Evolutionary conservation across 2,888 invertebrate genomes (phyloP).

Genomic region (Biston stratarius): DNA sequence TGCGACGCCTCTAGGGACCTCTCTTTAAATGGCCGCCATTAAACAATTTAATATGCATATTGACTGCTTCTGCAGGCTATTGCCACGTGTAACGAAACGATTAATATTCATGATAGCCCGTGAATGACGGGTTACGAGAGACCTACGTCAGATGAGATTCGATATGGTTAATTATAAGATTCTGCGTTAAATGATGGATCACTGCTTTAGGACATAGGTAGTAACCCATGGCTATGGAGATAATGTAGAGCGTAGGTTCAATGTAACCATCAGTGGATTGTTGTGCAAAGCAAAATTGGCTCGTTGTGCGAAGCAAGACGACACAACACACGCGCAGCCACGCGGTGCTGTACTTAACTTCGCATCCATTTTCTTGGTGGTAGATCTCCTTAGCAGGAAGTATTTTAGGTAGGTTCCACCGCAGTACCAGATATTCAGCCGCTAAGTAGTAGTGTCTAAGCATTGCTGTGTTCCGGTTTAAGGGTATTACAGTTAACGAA

Average conservation of each 20-base stretch:
- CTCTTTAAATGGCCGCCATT: constrained; percentile 26
- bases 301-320: no score
- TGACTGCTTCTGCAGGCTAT: constrained; percentile 40
- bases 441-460: no score
- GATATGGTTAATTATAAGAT: constrained; percentile 16
- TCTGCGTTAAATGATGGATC: constrained; percentile 2
- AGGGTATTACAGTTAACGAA: no score
- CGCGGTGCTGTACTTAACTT: no score
- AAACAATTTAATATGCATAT: constrained; percentile 50
- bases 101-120: constrained; percentile 37
- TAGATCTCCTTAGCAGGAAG: no score
- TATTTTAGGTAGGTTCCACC: no score
- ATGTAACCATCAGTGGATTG: no score
- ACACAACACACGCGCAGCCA: no score
- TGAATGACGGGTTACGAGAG: constrained; percentile 25
- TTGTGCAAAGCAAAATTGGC: no score
- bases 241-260: background rate
- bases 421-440: no score
- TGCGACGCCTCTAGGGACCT: background rate
- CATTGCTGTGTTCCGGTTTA: no score
- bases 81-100: constrained; percentile 32
- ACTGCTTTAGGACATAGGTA: constrained; percentile 1
- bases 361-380: no score
- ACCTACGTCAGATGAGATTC: constrained; percentile 10
- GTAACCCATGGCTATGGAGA: background rate